A percentile compares a stretch with the other conserved stretches of the same genome.
phyloP scores from a whole-genome alignment of 2,113 vertebrate genomes.

The Nannospalax galili region DNA sequence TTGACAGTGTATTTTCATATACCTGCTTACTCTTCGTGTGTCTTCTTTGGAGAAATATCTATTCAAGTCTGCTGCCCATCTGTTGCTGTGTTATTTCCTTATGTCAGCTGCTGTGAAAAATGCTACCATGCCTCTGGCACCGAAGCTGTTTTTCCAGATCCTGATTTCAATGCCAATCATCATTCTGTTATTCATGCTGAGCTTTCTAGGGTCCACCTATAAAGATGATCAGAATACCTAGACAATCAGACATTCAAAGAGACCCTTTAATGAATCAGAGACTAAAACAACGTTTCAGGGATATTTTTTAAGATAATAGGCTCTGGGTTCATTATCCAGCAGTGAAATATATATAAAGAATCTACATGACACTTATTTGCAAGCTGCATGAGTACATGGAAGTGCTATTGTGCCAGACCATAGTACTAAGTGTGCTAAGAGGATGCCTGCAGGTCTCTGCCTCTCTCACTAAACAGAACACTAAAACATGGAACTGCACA shows the following conservation, averaged over 20 bases:
- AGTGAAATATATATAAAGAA: neutral
- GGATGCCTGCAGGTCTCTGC: accelerated
- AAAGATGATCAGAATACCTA: neutral
- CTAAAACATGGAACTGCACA: neutral
- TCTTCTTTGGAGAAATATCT: neutral
- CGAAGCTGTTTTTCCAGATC: neutral
- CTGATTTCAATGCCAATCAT: neutral
- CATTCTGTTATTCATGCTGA: neutral
- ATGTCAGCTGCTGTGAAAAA: neutral
- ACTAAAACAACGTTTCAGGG: neutral
- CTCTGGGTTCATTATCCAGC: neutral
- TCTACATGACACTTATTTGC: neutral
- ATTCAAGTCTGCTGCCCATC: neutral
- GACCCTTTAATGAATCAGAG: neutral
- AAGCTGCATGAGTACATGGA: neutral
- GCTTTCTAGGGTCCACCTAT: neutral
- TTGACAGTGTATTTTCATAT: too few relatives aligned
- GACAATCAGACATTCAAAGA: neutral
- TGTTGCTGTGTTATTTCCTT: neutral
- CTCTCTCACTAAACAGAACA: neutral
- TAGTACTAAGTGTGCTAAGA: neutral
- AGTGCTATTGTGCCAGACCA: neutral
- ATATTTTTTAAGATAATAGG: neutral
- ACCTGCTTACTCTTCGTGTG: neutral
- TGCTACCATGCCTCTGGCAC: neutral